phyloP scores from a whole-genome alignment of 2,797 vertebrate genomes.

The Luscinia megarhynchos region DNA sequence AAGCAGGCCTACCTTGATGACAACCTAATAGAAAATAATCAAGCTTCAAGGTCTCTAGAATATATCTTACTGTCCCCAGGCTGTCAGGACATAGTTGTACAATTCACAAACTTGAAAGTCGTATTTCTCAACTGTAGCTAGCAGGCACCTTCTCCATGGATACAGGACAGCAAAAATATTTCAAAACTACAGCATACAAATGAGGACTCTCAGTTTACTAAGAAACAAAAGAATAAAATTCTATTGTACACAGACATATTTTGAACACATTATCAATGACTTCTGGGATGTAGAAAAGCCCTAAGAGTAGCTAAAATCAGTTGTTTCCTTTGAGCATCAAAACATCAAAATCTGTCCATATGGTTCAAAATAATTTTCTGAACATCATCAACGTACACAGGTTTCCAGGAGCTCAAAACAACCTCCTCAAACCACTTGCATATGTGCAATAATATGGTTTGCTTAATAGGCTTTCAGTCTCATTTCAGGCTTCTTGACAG shows the following conservation, averaged over 20 bases:
- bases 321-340: neutral
- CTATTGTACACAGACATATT: neutral
- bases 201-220: neutral
- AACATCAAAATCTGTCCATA: neutral
- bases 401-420: neutral
- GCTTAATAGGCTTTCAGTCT: neutral
- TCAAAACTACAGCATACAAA: neutral
- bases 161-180: neutral
- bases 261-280: neutral
- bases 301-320: neutral
- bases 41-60: neutral
- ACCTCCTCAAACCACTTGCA: neutral
- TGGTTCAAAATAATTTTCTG: neutral
- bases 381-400: neutral
- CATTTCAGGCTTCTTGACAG: neutral
- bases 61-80: neutral
- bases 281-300: neutral
- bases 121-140: neutral
- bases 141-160: neutral
- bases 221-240: neutral
- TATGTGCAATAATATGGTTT: neutral
- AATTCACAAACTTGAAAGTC: neutral
- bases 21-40: constrained; percentile 1
- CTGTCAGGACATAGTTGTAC: neutral
- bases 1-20: neutral